Evolutionary conservation across 1,140 invertebrate genomes (phyloP).

Genomic region (Drosophila obscura): DNA sequence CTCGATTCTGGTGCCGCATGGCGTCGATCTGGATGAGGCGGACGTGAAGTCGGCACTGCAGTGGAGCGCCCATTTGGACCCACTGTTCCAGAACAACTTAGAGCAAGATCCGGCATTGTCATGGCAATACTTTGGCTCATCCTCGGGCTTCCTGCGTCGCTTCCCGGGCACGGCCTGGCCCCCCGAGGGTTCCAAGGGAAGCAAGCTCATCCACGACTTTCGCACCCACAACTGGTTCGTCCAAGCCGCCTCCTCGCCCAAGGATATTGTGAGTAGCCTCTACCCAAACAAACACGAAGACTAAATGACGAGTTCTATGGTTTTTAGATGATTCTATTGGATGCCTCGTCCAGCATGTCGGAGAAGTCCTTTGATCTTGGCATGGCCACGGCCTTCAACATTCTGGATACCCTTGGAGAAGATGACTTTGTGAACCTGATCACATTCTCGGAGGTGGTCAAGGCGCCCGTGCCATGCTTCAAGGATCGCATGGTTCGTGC

Average conservation of each 20-base stretch:
- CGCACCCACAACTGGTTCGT: constrained; percentile 96
- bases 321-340: constrained; percentile 91
- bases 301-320: neutral
- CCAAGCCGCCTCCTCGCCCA: constrained; percentile 97
- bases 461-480: constrained; percentile 93
- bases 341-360: constrained; percentile 94
- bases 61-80: constrained; percentile 96
- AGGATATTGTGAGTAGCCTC: constrained; percentile 89
- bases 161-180: constrained; percentile 95
- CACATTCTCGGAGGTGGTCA: constrained; percentile 90
- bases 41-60: constrained; percentile 94
- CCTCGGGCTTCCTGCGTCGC: constrained; percentile 94
- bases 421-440: constrained; percentile 99
- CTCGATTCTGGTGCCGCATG: constrained; percentile 94
- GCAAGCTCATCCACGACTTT: constrained; percentile 93
- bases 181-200: constrained; percentile 86
- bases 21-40: constrained; percentile 89
- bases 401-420: constrained; percentile 97
- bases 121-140: constrained; percentile 98
- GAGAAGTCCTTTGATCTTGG: constrained; percentile 93
- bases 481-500: constrained; percentile 95
- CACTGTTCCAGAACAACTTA: constrained; percentile 95
- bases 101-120: constrained; percentile 95
- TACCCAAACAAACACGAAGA: neutral
- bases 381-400: constrained; percentile 91